These are phyloP conservation scores for Tetragonula clypearis DNA, from an alignment of 1,140 invertebrate genomes.

Conservation along the genomic window DNA sequence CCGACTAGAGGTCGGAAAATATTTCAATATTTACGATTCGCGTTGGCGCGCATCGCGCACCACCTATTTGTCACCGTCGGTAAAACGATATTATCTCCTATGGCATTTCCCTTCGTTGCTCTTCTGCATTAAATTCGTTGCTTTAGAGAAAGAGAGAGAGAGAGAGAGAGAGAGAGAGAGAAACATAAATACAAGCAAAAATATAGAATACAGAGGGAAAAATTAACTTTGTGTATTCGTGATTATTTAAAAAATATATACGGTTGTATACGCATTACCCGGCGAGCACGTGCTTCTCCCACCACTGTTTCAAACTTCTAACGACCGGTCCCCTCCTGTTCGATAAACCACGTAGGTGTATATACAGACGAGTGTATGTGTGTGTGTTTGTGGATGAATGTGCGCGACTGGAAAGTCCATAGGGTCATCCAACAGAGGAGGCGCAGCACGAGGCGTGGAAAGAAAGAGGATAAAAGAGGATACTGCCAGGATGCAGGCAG, in stretches of 20 bases:
- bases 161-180: neutral
- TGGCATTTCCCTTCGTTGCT: neutral
- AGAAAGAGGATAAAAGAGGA: conserved; percentile 16
- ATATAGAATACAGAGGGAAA: neutral
- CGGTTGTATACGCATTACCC: neutral
- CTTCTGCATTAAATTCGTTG: neutral
- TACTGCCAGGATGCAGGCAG: conserved; percentile 41
- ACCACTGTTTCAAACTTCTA: conserved; percentile 56
- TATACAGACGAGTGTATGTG: neutral
- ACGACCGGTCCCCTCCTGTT: conserved; percentile 57
- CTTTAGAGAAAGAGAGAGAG: no score
- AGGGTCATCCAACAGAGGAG: conserved; percentile 54
- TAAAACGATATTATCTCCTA: conserved; percentile 1
- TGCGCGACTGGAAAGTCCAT: conserved; percentile 58
- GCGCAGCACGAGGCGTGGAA: no score
- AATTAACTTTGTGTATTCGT: neutral
- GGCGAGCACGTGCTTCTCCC: conserved; percentile 32
- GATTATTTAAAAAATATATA: neutral
- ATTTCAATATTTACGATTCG: conserved; percentile 31
- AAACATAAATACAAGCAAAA: neutral
- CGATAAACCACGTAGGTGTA: conserved; percentile 52
- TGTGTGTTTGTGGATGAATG: conserved; percentile 9
- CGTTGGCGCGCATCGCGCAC: neutral
- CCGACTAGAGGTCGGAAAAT: neutral
- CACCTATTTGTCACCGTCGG: neutral